Evolutionary conservation across 37 sponge, comb jelly and placozoan species (phyloP).

Genomic region (Aplysina aerophoba): DNA sequence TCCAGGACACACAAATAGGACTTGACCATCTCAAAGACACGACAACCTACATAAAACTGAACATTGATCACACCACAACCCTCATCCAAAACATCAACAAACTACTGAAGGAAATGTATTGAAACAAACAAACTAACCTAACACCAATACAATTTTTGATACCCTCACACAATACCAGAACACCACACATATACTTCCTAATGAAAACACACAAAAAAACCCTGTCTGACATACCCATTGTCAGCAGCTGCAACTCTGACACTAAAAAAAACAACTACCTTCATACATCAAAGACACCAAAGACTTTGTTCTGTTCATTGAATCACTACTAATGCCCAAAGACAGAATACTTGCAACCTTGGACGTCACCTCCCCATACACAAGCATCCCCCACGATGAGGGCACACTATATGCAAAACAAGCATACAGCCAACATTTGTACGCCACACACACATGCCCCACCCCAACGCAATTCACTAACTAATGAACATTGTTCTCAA

Average conservation of each 20-base stretch:
- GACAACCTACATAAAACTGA: slow-evolving; percentile 23
- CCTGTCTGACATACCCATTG: not conserved
- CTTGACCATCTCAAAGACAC: slow-evolving; percentile 31
- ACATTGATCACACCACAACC: slow-evolving; percentile 9
- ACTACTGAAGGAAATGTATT: not conserved
- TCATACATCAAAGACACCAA: slow-evolving; percentile 5
- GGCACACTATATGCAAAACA: not conserved
- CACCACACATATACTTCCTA: slow-evolving; percentile 24
- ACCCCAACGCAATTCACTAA: too few relatives aligned
- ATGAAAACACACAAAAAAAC: not conserved
- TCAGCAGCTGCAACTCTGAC: not conserved
- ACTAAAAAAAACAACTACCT: slow-evolving; percentile 4
- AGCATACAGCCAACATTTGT: too few relatives aligned
- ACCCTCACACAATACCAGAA: not conserved
- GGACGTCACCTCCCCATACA: slow-evolving; percentile 41
- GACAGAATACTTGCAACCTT: slow-evolving; percentile 26
- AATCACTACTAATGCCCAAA: not conserved
- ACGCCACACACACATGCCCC: too few relatives aligned
- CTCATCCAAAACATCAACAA: not conserved
- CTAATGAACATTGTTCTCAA: too few relatives aligned
- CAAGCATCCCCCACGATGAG: slow-evolving; percentile 40
- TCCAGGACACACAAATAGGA: slow-evolving; percentile 24
- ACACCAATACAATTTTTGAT: not conserved
- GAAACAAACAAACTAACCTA: not conserved
- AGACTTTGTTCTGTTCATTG: slow-evolving; percentile 29